Conservation (phyloP, 2,888 invertebrate species). For the Drosophila sordidula region DNA sequence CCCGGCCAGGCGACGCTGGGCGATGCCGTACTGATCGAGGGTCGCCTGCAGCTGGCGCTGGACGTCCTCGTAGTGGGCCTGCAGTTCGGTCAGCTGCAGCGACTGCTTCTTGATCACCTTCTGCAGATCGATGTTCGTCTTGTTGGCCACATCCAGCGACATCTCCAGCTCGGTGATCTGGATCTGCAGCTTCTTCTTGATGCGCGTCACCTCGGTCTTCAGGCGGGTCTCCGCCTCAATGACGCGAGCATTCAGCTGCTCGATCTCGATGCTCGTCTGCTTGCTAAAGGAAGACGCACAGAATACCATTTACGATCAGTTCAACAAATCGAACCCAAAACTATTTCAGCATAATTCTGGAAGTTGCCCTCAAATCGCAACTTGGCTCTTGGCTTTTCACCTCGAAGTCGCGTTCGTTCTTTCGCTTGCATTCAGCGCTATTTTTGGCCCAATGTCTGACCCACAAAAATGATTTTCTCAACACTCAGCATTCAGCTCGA, state of each 20-base stretch:
- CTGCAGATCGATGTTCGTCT: constrained; percentile 98
- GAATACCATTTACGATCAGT: not conserved
- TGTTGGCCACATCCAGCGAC: constrained; percentile 98
- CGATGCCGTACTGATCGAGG: constrained; percentile 95
- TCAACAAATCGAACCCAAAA: not conserved
- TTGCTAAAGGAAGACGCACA: constrained; percentile 88
- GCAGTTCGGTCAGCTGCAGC: constrained; percentile 94
- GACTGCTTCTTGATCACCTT: constrained; percentile 99
- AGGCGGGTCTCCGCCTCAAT: constrained; percentile 98
- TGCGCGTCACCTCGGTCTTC: constrained; percentile 97
- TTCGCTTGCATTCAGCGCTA: constrained; percentile 53
- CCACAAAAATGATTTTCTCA: constrained; percentile 64
- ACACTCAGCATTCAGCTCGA: constrained; percentile 57
- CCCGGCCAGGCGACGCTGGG: constrained; percentile 95
- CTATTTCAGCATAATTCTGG: constrained; percentile 18
- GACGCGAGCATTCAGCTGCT: constrained; percentile 97
- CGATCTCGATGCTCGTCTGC: constrained; percentile 98
- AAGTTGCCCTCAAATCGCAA: constrained; percentile 53
- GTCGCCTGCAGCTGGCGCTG: constrained; percentile 98
- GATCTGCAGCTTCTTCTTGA: constrained; percentile 99
- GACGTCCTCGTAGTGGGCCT: constrained; percentile 97
- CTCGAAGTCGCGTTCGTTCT: constrained; percentile 51
- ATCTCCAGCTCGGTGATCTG: constrained; percentile 98
- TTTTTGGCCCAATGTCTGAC: constrained; percentile 76
- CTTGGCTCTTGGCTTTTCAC: constrained; percentile 39